Evolutionary conservation across 2,888 invertebrate species (phyloP), one percentile per base, ranked within the genome.

Genomic region (Lepidochitona cinerea): DNA sequence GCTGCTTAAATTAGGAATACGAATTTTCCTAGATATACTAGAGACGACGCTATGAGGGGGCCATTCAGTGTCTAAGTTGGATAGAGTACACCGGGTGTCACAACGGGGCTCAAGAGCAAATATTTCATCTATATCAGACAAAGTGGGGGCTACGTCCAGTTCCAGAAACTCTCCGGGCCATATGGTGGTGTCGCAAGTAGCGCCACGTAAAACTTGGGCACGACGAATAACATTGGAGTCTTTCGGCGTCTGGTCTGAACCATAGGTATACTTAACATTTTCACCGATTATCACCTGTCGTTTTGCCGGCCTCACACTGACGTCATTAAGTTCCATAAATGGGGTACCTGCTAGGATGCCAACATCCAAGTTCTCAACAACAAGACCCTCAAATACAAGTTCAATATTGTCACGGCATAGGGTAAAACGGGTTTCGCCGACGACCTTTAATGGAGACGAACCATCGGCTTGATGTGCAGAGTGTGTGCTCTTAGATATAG

Each of bases 291-390:
- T n/a, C n/a, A 80, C 70, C 68, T 73, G 54, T 37, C 72, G 74
- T 49, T 73, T 78, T 14, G 77, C 72, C 2, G 78, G 78, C 7
- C 78, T 72, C n/a, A 81, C 65, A 5, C 72, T 26, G 37, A 83
- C 74, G 37, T 80, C 83, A 75, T 81, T 83, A 12, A 12, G 12
- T 33, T 68, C 70, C 76, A 83, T 80, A 41, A 81, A 82, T 0
- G 81, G 78, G 12, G 75, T 79, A 1, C 82, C 82, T 0, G 79
- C 80, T 18, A 75, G 26, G 29, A 72, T 49, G 12, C 81, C 80
- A 14, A 70, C 73, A 70, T 82, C 82, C 1, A 78, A 35, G 52
- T 78, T 59, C 23, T 76, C 71, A 1, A 81, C 78, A 14, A 78
- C 80, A 14, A 77, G 68, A 18, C 70, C n/a, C n/a, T n/a, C n/a